Evolutionary conservation across 2,113 vertebrate genomes (phyloP).

Genomic region (Chaenogobius annularis): DNA sequence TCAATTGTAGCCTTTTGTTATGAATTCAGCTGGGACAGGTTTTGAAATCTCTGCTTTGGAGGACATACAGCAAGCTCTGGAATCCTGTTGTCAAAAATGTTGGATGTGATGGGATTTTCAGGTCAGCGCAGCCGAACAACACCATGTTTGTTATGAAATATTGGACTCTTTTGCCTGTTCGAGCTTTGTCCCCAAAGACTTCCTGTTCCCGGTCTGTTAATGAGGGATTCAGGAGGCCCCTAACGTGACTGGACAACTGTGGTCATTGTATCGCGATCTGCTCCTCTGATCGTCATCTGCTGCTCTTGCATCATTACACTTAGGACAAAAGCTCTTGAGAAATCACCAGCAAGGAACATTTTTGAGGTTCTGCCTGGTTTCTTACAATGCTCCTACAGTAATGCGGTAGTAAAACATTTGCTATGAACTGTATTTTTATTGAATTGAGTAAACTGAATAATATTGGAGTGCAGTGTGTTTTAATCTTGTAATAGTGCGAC

Average conservation of each 20-base stretch:
- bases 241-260: slow-evolving; percentile 47
- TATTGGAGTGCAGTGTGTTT: no score
- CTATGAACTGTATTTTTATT: no score
- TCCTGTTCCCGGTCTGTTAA: slow-evolving; percentile 21
- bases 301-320: slow-evolving; percentile 11
- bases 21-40: background rate
- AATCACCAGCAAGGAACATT: background rate
- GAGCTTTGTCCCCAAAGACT: slow-evolving; percentile 24
- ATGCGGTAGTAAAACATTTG: no score
- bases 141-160: slow-evolving; percentile 21
- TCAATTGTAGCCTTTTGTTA: background rate
- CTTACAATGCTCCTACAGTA: background rate
- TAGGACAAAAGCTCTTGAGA: background rate
- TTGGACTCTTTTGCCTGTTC: slow-evolving; percentile 16
- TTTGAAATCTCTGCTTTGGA: background rate
- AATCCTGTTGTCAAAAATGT: slow-evolving; percentile 12
- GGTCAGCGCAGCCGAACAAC: slow-evolving; percentile 4
- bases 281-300: background rate
- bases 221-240: slow-evolving; percentile 6
- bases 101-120: slow-evolving; percentile 10
- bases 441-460: no score
- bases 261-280: slow-evolving; percentile 18
- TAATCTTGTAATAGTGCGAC: no score
- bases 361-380: background rate
- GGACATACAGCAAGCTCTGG: background rate